A percentile compares a stretch with the other conserved stretches of the same genome.
These are phyloP conservation scores for Thaumatotibia leucotreta DNA, from an alignment of 1,140 invertebrate species.

Conservation along the genomic window DNA sequence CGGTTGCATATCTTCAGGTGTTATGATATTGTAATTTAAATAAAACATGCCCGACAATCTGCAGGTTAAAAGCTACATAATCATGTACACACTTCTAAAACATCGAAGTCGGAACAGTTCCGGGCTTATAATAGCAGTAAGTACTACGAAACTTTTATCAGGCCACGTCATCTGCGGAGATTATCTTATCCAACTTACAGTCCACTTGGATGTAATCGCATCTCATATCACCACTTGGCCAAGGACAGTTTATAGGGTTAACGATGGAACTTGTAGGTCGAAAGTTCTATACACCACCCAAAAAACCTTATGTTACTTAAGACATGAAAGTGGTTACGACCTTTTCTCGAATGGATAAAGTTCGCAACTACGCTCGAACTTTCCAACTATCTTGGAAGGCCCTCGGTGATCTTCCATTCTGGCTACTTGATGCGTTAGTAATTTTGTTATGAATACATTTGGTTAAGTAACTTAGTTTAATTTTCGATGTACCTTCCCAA, in stretches of 20 bases:
- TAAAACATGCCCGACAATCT: no score
- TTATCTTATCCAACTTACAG: slow-evolving; percentile 13
- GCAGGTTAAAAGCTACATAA: no score
- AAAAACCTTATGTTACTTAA: background rate
- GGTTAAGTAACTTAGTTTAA: background rate
- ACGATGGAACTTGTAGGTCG: slow-evolving; percentile 37
- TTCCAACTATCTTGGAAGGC: slow-evolving; percentile 4
- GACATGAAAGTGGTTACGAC: background rate
- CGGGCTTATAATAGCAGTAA: no score
- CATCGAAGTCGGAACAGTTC: background rate
- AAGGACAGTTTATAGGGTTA: slow-evolving; percentile 28
- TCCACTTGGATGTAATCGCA: slow-evolving; percentile 11
- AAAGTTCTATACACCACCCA: slow-evolving; percentile 19
- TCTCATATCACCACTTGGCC: slow-evolving; percentile 15
- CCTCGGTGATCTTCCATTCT: background rate
- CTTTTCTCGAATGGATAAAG: background rate
- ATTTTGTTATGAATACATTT: slow-evolving; percentile 8
- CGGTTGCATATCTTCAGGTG: no score
- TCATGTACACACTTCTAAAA: background rate
- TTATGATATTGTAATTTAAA: no score
- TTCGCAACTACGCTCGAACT: slow-evolving; percentile 6
- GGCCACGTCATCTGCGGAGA: background rate
- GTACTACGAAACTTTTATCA: background rate
- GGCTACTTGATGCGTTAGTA: slow-evolving; percentile 11
- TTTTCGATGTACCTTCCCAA: background rate